Conservation (phyloP, 2,888 invertebrate genomes). For the Calameuta filiformis region DNA sequence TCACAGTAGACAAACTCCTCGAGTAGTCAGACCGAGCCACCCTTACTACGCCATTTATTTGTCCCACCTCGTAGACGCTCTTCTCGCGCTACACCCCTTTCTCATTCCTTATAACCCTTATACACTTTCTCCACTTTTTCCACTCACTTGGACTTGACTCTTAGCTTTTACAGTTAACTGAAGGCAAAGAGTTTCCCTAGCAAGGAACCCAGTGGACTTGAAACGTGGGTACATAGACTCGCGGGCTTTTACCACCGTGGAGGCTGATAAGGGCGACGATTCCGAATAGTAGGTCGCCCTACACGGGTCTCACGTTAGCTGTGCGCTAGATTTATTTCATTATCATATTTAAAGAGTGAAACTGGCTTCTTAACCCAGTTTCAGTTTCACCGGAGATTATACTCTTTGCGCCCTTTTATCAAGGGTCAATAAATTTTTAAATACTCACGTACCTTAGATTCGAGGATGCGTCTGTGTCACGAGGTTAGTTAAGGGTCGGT, state of each 20-base stretch:
- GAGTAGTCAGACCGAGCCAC: slow-evolving; percentile 4
- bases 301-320: slow-evolving; percentile 48
- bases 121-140: slow-evolving; percentile 21
- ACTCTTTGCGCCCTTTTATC: not conserved
- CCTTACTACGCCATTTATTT: not conserved
- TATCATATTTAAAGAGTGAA: not conserved
- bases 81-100: not conserved
- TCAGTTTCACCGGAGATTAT: not conserved
- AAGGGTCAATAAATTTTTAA: too few species aligned
- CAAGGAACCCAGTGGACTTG: slow-evolving; percentile 32
- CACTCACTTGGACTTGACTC: slow-evolving; percentile 9
- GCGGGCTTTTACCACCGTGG: slow-evolving; percentile 51
- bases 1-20: slow-evolving; percentile 2
- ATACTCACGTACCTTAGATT: not conserved
- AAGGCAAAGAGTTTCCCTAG: not conserved
- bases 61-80: slow-evolving; percentile 13
- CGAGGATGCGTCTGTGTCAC: not conserved
- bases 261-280: slow-evolving; percentile 47
- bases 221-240: slow-evolving; percentile 49
- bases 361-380: not conserved
- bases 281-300: slow-evolving; percentile 50
- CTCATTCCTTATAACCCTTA: slow-evolving; percentile 9
- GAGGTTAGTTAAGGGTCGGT: not conserved
- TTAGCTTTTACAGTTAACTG: not conserved
- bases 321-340: slow-evolving; percentile 49